Percentiles rank a stretch among this genome's conserved stretches.
Evolutionary conservation across 2,797 vertebrate genomes (phyloP).

Genomic region (Pangasius macronema): DNA sequence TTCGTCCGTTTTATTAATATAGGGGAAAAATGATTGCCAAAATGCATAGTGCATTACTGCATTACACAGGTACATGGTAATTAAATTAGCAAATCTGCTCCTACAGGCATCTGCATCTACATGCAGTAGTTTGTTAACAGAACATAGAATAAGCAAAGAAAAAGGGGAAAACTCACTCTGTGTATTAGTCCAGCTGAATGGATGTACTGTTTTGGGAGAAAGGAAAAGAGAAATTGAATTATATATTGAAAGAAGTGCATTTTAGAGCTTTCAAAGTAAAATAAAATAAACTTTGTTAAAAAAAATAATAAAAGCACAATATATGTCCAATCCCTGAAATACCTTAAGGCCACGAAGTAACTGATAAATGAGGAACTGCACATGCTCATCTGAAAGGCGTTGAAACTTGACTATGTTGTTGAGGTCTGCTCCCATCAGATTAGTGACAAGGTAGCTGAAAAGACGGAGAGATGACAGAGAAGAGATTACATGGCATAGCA

Average conservation of each 20-base stretch:
- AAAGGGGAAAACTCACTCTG: slow-evolving; percentile 80
- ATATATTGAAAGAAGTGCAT: neutral
- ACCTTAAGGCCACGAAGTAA: slow-evolving; percentile 81
- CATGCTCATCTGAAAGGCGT: slow-evolving; percentile 92
- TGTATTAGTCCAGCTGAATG: slow-evolving; percentile 98
- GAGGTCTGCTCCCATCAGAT: slow-evolving; percentile 97
- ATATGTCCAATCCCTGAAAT: neutral
- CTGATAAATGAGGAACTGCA: slow-evolving; percentile 97
- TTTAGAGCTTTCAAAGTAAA: slow-evolving; percentile 6
- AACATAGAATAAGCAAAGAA: slow-evolving; percentile 24
- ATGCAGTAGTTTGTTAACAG: neutral
- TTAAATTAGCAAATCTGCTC: neutral
- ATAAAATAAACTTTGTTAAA: neutral
- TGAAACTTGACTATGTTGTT: slow-evolving; percentile 99
- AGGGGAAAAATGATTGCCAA: neutral
- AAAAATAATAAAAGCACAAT: too few relatives aligned
- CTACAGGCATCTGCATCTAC: neutral
- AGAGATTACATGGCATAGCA: neutral
- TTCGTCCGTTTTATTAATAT: too few relatives aligned
- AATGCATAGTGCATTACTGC: neutral
- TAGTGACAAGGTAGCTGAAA: slow-evolving; percentile 93
- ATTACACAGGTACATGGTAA: neutral
- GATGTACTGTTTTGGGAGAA: slow-evolving; percentile 84
- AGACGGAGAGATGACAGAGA: slow-evolving; percentile 10
- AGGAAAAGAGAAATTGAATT: neutral